phyloP scores from a whole-genome alignment of 1,140 invertebrate species.

The Leptinotarsa defecta region DNA sequence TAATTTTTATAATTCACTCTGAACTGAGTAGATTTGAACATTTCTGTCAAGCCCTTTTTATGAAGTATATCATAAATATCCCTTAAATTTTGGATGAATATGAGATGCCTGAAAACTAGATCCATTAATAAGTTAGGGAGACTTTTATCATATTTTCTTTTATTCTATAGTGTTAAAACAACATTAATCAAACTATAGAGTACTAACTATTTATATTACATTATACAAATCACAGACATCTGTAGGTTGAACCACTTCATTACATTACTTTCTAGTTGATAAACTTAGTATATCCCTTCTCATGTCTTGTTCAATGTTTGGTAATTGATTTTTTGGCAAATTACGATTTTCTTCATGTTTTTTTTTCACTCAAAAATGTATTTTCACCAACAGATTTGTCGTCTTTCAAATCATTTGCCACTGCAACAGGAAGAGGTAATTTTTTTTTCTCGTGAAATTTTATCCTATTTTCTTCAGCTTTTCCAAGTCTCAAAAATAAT shows the following conservation, averaged over 20 bases:
- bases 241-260: background rate
- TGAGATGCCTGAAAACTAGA: too few species aligned
- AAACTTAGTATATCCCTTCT: conserved; percentile 38
- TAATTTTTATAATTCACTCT: too few species aligned
- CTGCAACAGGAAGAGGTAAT: conserved; percentile 30
- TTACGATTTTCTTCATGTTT: conserved; percentile 21
- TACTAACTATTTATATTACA: conserved; percentile 5
- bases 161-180: background rate
- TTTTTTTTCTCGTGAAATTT: conserved; percentile 5
- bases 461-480: conserved; percentile 7
- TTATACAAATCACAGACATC: conserved; percentile 15
- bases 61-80: too few species aligned
- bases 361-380: background rate
- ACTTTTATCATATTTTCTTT: too few species aligned
- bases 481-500: conserved; percentile 29
- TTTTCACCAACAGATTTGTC: background rate
- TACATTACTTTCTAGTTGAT: background rate
- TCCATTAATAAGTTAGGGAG: too few species aligned
- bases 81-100: too few species aligned
- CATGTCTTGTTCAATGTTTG: conserved; percentile 29
- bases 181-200: background rate
- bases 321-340: background rate
- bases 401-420: conserved; percentile 7
- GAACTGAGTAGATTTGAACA: too few species aligned
- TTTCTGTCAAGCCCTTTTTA: too few species aligned